These are phyloP conservation scores for Tethea ocularis DNA, from an alignment of 2,888 invertebrate species.

Conservation along the genomic window DNA sequence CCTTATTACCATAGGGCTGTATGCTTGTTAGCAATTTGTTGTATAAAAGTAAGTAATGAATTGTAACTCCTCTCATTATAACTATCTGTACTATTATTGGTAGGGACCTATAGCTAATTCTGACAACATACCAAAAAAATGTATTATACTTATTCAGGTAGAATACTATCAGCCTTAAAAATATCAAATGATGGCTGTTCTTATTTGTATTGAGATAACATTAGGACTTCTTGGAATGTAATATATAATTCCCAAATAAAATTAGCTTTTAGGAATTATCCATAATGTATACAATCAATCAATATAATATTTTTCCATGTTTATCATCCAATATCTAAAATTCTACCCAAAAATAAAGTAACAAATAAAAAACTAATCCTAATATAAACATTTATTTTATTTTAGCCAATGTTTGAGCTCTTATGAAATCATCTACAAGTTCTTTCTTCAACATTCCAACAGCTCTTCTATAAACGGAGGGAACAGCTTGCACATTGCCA, in stretches of 20 bases:
- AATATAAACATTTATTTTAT: slow-evolving; percentile 51
- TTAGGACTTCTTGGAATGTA: not conserved
- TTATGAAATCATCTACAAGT: slow-evolving; percentile 80
- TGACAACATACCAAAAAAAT: no score
- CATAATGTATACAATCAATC: no score
- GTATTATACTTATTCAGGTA: no score
- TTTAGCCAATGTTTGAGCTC: slow-evolving; percentile 79
- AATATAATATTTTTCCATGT: no score
- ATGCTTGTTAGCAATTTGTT: no score
- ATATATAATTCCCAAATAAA: not conserved
- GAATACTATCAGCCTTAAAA: not conserved
- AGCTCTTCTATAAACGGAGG: slow-evolving; percentile 85
- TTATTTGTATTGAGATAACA: not conserved
- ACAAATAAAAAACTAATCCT: slow-evolving; percentile 22
- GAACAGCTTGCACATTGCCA: slow-evolving; percentile 83
- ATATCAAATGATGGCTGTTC: not conserved
- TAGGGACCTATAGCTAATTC: no score
- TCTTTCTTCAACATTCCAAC: slow-evolving; percentile 81
- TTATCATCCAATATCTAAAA: no score
- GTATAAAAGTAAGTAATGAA: no score
- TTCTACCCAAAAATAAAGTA: not conserved
- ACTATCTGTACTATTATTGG: no score
- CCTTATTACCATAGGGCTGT: no score
- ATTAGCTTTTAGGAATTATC: not conserved
- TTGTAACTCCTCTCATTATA: no score